A percentile compares a stretch with the other conserved stretches of the same genome.
phyloP scores from a whole-genome alignment of 2,797 vertebrate species.

The Mus spretus region DNA sequence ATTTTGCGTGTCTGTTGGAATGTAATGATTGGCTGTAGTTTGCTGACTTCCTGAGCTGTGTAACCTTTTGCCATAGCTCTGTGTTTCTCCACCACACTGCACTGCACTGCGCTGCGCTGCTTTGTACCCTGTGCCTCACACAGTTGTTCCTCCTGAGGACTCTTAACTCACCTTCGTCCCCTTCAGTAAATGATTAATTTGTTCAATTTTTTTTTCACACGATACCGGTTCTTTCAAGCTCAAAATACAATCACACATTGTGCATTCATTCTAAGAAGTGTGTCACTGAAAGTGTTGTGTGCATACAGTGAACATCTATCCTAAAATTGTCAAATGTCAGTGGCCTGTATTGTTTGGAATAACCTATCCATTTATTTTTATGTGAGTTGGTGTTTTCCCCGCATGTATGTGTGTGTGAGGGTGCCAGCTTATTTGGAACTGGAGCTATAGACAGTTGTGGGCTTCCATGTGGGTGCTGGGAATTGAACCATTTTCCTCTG shows the following conservation, averaged over 20 bases:
- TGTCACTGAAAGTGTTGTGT: neutral
- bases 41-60: neutral
- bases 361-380: neutral
- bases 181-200: constrained; percentile 14
- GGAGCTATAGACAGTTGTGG: neutral
- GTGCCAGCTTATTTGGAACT: neutral
- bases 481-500: neutral
- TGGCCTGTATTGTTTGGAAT: neutral
- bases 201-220: constrained; percentile 43
- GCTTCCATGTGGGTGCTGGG: neutral
- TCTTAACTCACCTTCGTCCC: constrained; percentile 13
- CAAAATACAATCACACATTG: neutral
- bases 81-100: neutral
- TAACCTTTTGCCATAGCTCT: neutral
- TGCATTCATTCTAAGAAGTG: neutral
- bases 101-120: neutral
- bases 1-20: neutral
- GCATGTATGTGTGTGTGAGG: neutral
- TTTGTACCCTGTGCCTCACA: neutral
- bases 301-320: neutral
- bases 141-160: neutral
- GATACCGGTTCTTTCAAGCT: neutral
- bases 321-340: neutral
- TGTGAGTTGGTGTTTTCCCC: too few species aligned
- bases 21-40: neutral